phyloP scores from a whole-genome alignment of 2,888 invertebrate genomes.

The Cephalotes varians region DNA sequence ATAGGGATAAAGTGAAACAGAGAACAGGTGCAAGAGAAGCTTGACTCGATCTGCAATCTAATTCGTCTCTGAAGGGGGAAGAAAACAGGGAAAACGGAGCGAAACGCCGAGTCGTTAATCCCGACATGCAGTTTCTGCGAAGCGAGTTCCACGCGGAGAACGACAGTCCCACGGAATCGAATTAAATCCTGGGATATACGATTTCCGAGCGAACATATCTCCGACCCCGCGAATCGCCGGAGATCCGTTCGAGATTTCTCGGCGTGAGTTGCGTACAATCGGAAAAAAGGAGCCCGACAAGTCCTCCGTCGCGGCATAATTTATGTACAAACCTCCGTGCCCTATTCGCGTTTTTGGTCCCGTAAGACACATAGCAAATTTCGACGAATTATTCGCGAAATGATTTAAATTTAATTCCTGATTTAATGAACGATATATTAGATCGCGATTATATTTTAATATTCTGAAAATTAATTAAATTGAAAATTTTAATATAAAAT shows the following conservation, averaged over 20 bases:
- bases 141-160: constrained; percentile 14
- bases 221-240: constrained; percentile 20
- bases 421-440: background rate
- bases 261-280: constrained; percentile 30
- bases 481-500: background rate
- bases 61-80: constrained; percentile 39
- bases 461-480: background rate
- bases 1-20: background rate
- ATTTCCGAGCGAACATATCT: constrained; percentile 46
- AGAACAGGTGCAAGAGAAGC: constrained; percentile 3
- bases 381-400: constrained; percentile 10
- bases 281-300: constrained; percentile 10
- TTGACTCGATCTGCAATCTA: constrained; percentile 51
- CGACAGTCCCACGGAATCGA: constrained; percentile 69
- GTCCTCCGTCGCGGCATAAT: constrained; percentile 5
- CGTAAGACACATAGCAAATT: background rate
- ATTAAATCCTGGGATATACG: constrained; percentile 61
- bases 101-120: constrained; percentile 70
- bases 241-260: constrained; percentile 41
- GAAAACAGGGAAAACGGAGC: constrained; percentile 44
- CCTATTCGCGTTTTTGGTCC: background rate
- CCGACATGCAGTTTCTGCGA: constrained; percentile 41
- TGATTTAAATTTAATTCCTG: background rate
- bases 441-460: background rate
- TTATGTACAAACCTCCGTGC: constrained; percentile 18